phyloP scores from a whole-genome alignment of 2,113 vertebrate genomes.

The Phalacrocorax carbo region DNA sequence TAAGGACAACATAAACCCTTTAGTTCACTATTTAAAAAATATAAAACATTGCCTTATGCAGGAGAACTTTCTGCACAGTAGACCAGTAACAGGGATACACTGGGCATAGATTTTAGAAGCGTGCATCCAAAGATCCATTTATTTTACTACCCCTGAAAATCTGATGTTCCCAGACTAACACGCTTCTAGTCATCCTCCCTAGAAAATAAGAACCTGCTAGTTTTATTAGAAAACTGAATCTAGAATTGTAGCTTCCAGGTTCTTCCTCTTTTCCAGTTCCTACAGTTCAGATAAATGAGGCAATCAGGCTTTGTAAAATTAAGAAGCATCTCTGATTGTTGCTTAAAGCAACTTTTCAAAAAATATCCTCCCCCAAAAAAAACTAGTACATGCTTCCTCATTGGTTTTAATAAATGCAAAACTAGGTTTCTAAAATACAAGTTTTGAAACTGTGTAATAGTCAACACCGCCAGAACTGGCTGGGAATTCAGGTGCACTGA shows the following conservation, averaged over 20 bases:
- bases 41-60: neutral
- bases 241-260: neutral
- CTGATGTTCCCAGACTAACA: neutral
- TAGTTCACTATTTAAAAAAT: neutral
- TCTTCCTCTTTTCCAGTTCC: neutral
- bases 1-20: neutral
- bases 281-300: neutral
- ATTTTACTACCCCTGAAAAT: neutral
- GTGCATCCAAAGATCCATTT: neutral
- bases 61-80: neutral
- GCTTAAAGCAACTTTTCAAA: neutral
- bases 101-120: neutral
- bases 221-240: neutral
- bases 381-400: neutral
- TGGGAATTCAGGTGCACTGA: neutral
- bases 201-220: neutral
- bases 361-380: neutral
- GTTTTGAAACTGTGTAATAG: neutral
- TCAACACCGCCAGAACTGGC: neutral
- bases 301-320: neutral
- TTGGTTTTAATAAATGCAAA: neutral
- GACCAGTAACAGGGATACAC: neutral
- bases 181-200: neutral
- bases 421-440: neutral
- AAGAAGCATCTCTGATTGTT: neutral